Percentiles rank a stretch among this genome's conserved stretches.
phyloP scores from a whole-genome alignment of 2,113 vertebrate genomes.

The Megalops atlanticus region DNA sequence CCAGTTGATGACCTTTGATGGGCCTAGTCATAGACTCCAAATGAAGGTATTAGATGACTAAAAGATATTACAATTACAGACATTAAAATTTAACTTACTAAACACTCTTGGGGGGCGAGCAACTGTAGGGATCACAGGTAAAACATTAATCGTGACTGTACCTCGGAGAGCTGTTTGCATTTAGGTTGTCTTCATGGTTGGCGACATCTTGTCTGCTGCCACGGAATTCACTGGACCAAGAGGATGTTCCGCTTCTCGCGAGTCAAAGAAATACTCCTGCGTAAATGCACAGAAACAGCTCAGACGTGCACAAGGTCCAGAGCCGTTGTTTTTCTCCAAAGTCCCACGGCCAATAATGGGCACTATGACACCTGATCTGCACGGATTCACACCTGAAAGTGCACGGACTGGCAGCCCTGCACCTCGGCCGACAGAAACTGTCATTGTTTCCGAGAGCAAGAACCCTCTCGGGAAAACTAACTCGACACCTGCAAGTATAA shows the following conservation, averaged over 20 bases:
- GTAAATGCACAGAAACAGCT: conserved; percentile 27
- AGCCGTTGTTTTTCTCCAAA: background rate
- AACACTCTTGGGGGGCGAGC: too few relatives aligned
- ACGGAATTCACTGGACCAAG: background rate
- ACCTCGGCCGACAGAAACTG: conserved; percentile 42
- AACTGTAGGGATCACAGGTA: too few relatives aligned
- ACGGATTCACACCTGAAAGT: conserved; percentile 44
- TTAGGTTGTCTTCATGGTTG: conserved; percentile 59
- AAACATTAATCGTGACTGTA: conserved; percentile 19
- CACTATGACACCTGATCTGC: conserved; percentile 51
- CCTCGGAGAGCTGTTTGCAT: conserved; percentile 43
- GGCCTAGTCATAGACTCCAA: background rate
- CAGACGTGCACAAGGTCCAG: background rate
- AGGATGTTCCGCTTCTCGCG: conserved; percentile 62
- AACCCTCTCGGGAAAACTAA: conserved; percentile 36
- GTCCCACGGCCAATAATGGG: background rate
- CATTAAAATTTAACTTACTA: too few relatives aligned
- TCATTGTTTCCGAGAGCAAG: conserved; percentile 56
- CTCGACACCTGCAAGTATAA: conserved; percentile 49
- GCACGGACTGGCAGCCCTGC: conserved; percentile 42
- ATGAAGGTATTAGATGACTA: background rate
- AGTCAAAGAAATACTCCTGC: conserved; percentile 90
- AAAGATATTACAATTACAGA: background rate
- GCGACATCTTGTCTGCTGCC: conserved; percentile 55
- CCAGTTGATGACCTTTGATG: background rate